These are phyloP conservation scores for Eurytoma adleriae DNA, from an alignment of 2,888 invertebrate genomes.

Conservation along the genomic window DNA sequence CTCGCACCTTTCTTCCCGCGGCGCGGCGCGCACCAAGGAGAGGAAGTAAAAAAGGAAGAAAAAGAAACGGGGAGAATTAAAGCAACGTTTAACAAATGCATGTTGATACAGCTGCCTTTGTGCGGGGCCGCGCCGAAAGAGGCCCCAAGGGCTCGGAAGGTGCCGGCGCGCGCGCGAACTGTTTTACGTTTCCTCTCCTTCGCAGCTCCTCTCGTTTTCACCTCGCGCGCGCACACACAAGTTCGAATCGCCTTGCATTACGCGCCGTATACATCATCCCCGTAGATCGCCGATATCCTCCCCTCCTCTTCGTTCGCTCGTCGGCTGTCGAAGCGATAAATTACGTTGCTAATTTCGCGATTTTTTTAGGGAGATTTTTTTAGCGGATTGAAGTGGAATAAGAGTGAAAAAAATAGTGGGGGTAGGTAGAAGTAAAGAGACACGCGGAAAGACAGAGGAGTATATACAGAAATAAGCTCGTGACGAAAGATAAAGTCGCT, in stretches of 20 bases:
- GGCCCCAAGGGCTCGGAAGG: slow-evolving; percentile 13
- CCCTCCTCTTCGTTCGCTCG: neutral
- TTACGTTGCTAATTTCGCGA: slow-evolving; percentile 52
- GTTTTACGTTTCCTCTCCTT: slow-evolving; percentile 26
- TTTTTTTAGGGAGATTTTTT: neutral
- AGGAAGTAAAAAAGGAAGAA: slow-evolving; percentile 38
- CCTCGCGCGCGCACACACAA: neutral
- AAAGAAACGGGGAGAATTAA: slow-evolving; percentile 51
- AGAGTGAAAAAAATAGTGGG: no score
- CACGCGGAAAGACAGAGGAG: no score
- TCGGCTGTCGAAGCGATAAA: slow-evolving; percentile 37
- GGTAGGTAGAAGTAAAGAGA: no score
- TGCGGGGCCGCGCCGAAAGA: slow-evolving; percentile 47
- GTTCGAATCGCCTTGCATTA: slow-evolving; percentile 44
- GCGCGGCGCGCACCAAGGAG: slow-evolving; percentile 1
- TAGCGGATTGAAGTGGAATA: no score
- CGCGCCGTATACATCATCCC: slow-evolving; percentile 53
- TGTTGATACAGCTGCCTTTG: slow-evolving; percentile 71
- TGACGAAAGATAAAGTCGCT: no score
- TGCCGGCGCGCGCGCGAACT: slow-evolving; percentile 55
- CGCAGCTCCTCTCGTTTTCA: neutral
- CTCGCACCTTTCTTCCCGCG: slow-evolving; percentile 36
- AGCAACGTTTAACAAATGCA: slow-evolving; percentile 67
- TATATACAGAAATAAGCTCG: no score
- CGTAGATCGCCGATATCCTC: slow-evolving; percentile 53